These are phyloP conservation scores for Morpho helenor DNA, from an alignment of 2,888 invertebrate genomes.

Conservation along the genomic window DNA sequence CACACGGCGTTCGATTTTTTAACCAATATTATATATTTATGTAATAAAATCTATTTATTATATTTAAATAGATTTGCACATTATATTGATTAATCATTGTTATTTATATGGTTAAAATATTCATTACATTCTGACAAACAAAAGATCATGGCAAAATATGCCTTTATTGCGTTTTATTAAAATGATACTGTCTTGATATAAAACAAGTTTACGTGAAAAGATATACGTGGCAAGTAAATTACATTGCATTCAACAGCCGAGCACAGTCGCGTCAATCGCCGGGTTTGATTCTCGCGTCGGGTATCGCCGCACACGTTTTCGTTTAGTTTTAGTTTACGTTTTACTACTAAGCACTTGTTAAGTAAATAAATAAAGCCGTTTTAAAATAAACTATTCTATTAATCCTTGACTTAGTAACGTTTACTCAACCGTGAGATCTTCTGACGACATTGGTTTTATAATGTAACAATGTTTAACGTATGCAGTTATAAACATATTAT, in stretches of 20 bases:
- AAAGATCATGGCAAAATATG: too few species aligned
- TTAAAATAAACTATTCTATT: conserved; percentile 70
- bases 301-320: conserved; percentile 33
- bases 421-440: conserved; percentile 62
- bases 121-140: too few species aligned
- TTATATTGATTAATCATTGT: too few species aligned
- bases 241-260: neutral
- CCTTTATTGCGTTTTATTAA: too few species aligned
- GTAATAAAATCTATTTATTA: too few species aligned
- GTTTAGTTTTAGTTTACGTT: conserved; percentile 53
- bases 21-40: too few species aligned
- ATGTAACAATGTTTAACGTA: neutral
- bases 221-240: neutral
- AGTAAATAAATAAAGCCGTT: conserved; percentile 71
- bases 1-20: too few species aligned
- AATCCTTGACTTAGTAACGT: conserved; percentile 67
- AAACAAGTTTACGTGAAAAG: neutral
- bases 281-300: conserved; percentile 46
- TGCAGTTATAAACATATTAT: too few species aligned
- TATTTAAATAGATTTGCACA: too few species aligned
- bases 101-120: too few species aligned
- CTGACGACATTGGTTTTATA: conserved; percentile 25
- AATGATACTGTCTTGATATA: neutral
- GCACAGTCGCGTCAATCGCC: conserved; percentile 30
- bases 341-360: conserved; percentile 73